A percentile compares a stretch with the other conserved stretches of the same genome.
phyloP scores from a whole-genome alignment of 2,797 vertebrate species.

The Odontamblyopus lacepedii region DNA sequence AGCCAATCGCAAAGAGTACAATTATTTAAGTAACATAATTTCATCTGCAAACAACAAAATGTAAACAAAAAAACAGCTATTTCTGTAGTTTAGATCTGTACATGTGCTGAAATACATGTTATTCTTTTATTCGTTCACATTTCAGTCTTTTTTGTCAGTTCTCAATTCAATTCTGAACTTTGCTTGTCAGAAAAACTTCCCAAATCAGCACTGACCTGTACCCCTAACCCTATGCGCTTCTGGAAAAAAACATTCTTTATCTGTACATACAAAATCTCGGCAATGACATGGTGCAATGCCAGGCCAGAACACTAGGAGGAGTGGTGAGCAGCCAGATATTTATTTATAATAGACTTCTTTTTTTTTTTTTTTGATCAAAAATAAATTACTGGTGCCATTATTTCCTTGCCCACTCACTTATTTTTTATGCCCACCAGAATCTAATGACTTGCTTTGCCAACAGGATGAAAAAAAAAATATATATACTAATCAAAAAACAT shows the following conservation, averaged over 20 bases:
- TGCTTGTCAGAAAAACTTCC: too few species aligned
- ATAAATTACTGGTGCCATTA: not conserved
- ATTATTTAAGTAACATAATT: too few species aligned
- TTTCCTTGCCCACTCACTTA: not conserved
- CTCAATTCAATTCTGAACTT: too few species aligned
- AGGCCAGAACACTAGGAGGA: not conserved
- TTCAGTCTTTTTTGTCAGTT: too few species aligned
- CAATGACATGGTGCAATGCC: not conserved
- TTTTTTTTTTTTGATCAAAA: not conserved
- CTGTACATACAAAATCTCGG: not conserved
- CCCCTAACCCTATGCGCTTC: not conserved
- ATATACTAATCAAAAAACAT: not conserved
- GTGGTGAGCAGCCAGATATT: not conserved
- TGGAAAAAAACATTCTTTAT: not conserved
- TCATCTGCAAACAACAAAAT: too few species aligned
- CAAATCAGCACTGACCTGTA: too few species aligned
- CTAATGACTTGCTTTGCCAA: not conserved
- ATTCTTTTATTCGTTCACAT: too few species aligned
- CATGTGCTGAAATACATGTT: too few species aligned
- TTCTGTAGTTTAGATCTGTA: too few species aligned
- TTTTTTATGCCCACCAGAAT: not conserved
- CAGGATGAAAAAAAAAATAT: not conserved
- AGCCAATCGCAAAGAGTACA: too few species aligned
- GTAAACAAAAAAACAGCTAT: too few species aligned
- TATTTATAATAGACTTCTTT: not conserved